A percentile compares a stretch with the other conserved stretches of the same genome.
phyloP scores from a whole-genome alignment of 2,888 invertebrate species.

The Pachymerium ferrugineum region DNA sequence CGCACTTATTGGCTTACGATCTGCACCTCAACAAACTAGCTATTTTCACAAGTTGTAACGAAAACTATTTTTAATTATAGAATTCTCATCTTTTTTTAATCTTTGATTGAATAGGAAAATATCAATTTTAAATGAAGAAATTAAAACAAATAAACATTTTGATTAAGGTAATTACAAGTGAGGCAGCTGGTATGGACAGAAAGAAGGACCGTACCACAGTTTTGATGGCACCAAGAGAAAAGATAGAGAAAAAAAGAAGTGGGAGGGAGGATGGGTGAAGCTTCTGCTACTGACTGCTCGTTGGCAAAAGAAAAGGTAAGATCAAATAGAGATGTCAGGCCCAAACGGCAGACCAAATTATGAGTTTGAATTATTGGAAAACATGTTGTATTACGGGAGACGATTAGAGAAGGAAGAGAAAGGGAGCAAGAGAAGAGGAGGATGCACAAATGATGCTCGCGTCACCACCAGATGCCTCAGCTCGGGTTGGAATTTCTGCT shows the following conservation, averaged over 20 bases:
- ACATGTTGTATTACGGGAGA: slow-evolving; percentile 23
- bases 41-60: no score
- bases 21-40: no score
- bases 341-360: slow-evolving; percentile 28
- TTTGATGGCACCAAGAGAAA: no score
- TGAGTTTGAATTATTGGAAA: slow-evolving; percentile 30
- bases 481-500: slow-evolving; percentile 2
- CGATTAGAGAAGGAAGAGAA: slow-evolving; percentile 4
- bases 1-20: neutral
- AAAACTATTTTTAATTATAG: no score
- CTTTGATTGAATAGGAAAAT: no score
- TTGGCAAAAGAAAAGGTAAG: slow-evolving; percentile 28
- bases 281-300: neutral
- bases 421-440: neutral
- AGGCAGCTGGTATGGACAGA: neutral
- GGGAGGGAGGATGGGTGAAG: no score
- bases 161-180: neutral
- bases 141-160: neutral
- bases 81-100: no score
- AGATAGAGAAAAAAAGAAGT: neutral
- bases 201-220: no score
- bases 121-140: no score
- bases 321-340: slow-evolving; percentile 28
- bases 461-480: slow-evolving; percentile 11
- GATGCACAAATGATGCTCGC: neutral